Conservation (phyloP, 2,113 vertebrate species). For the Campylomormyrus numenius region DNA sequence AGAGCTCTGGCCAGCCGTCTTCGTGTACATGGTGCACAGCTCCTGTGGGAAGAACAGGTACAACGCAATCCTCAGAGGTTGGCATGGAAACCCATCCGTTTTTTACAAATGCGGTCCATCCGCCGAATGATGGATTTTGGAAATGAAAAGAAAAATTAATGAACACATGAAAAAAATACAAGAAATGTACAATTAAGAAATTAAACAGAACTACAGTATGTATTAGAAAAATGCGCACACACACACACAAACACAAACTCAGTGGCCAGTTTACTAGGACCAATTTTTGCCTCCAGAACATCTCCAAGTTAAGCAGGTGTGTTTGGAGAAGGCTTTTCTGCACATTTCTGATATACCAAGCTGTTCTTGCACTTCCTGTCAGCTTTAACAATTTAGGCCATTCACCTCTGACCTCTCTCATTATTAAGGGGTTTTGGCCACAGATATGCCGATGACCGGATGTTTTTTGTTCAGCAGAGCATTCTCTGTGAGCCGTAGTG, state of each 20-base stretch:
- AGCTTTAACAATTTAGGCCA: not conserved
- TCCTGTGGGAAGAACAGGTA: slow-evolving; percentile 91
- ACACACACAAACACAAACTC: not conserved
- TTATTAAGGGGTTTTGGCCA: not conserved
- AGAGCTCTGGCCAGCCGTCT: slow-evolving; percentile 93
- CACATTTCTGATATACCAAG: not conserved
- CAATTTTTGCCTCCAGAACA: not conserved
- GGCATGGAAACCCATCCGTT: slow-evolving; percentile 3
- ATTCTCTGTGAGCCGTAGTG: not conserved
- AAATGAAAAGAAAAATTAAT: not conserved
- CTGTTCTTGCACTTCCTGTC: not conserved
- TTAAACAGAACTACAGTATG: not conserved
- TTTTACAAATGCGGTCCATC: not conserved
- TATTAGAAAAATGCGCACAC: not conserved
- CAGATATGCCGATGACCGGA: not conserved
- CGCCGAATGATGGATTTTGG: not conserved
- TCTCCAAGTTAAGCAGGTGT: not conserved
- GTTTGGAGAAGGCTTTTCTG: not conserved
- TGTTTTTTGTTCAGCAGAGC: not conserved
- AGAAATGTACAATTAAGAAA: not conserved
- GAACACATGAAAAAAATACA: not conserved
- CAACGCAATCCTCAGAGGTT: not conserved
- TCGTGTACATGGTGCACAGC: slow-evolving; percentile 91
- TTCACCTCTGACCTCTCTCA: not conserved
- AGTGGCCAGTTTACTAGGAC: not conserved